Evolutionary conservation across 2,113 vertebrate genomes (phyloP), one percentile per base, ranked within the genome.

Genomic region (Budorcas taxicolor): DNA sequence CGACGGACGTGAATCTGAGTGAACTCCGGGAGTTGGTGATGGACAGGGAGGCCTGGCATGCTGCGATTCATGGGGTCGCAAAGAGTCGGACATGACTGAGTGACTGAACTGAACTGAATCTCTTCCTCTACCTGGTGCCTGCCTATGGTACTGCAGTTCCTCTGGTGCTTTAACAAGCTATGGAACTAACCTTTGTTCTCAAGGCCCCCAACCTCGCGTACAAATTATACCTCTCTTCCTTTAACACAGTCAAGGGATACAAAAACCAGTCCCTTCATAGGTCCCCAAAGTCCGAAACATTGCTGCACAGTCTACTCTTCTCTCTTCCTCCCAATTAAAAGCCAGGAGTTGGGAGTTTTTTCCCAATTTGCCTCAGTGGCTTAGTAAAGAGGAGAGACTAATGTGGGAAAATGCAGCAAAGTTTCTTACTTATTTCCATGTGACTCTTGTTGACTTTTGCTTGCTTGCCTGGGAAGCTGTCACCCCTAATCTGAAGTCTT

Each of bases 151-250:
- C 89, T 62, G 55, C 43, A 78, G 31, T 12, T 27, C 10, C 31
- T 50, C 23, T 62, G 3, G 29, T 8, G 3, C 29, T 81, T 15
- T 6, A 71, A 88, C 31, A 67, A 88, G 33, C 16, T 57, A 5
- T n/a, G 27, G 36, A 12, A 15, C 47, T 31, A 19, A 33, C 7
- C 36, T 45, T 89, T 23, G 13, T 47, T 80, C 31, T 58, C 53
- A 11, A 43, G 0, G 13, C 7, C 29, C 40, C 13, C 36, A 47
- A 25, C 5, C 11, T 47, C 1, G 7, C 0, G 4, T 25, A n/a
- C 12, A 29, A 47, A 57, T 45, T 33, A 25, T 33, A 78, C 67
- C 7, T 90, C 36, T 90, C 4, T 55, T 45, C 29, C 10, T 3
- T 45, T 45, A 58, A 53, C 29, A 16, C 40, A 71, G 57, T 45